Evolutionary conservation across 2,888 invertebrate genomes (phyloP).

Genomic region (Diabrotica balteata): DNA sequence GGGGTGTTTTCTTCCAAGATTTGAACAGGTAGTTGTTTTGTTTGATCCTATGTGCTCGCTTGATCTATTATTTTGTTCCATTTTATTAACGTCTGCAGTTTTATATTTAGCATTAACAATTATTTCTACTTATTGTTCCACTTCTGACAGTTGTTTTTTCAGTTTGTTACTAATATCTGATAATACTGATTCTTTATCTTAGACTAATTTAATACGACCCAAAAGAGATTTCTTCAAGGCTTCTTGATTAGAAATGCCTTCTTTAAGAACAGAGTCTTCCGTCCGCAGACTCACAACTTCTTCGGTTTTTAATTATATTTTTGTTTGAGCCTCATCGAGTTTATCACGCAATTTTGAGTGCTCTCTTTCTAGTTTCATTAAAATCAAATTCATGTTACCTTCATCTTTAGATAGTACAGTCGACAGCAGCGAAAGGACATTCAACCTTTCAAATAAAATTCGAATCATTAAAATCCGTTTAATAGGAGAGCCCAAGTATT

Average conservation of each 20-base stretch:
- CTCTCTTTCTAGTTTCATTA: conserved; percentile 33
- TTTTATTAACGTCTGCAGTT: background rate
- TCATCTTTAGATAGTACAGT: conserved; percentile 25
- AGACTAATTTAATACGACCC: conserved; percentile 34
- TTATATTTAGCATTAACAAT: background rate
- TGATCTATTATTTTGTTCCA: background rate
- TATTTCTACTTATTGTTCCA: conserved; percentile 2
- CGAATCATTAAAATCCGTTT: too few species aligned
- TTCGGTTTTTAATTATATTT: conserved; percentile 34
- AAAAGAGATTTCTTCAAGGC: conserved; percentile 29
- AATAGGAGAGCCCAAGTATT: too few species aligned
- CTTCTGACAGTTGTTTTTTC: conserved; percentile 34
- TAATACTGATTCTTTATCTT: conserved; percentile 30
- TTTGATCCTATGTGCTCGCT: background rate
- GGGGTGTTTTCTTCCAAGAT: conserved; percentile 15
- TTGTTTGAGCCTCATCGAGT: conserved; percentile 35
- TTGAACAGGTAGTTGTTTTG: conserved; percentile 13
- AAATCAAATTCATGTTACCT: conserved; percentile 7
- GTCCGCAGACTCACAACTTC: conserved; percentile 34
- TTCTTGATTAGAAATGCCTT: conserved; percentile 36
- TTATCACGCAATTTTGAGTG: conserved; percentile 35
- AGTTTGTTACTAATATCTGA: conserved; percentile 35
- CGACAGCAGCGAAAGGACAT: conserved; percentile 34
- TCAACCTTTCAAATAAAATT: too few species aligned
- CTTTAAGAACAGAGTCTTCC: conserved; percentile 37